Base-by-base conservation (phyloP, 92 coral and sea anemone species). In the Nematostella vectensis region DNA sequence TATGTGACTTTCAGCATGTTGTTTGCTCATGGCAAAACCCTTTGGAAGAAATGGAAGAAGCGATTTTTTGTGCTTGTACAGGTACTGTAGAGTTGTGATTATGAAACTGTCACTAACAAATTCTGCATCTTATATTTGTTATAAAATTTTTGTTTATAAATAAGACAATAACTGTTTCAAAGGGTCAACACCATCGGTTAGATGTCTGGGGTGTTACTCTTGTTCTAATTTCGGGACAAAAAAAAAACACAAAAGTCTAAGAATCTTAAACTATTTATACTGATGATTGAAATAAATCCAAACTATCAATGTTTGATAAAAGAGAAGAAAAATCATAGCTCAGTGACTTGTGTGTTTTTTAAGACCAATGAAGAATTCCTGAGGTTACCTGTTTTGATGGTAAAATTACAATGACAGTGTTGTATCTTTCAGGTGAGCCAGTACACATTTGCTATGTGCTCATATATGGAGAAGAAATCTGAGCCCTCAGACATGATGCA, bases 401-500 rank as follows among this genome's bases (percentile, higher is more conserved):
- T n/a, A n/a, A n/a, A n/a, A n/a, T n/a, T n/a, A n/a, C n/a, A n/a
- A n/a, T n/a, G n/a, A n/a, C n/a, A n/a, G n/a, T n/a, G n/a, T 25
- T 17, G 4, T 13, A 2, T 4, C 25, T 43, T 88, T 27, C 52
- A 91, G 98, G 98, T 91, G 45, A 91, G 95, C 29, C 95, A 86
- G 28, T 87, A 82, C 44, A 81, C 95, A 2, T 91, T 91, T 75
- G 98, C 91, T 13, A 57, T 91, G 82, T 91, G 98, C 67, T 85
- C 95, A 62, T 91, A 85, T 51, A 83, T 76, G 19, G 93, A 91
- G 75, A 85, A 81, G 81, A 80, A 72, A 52, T 79, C 95, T 10
- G 96, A 91, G 37, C 95, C 95, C 0, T 68, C 86, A 27, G 98
- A 91, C 56, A 91, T 91, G 96, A 81, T 86, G 77, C 96, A 86